phyloP scores from a whole-genome alignment of 2,888 invertebrate genomes.

The Stratiomys singularior region DNA sequence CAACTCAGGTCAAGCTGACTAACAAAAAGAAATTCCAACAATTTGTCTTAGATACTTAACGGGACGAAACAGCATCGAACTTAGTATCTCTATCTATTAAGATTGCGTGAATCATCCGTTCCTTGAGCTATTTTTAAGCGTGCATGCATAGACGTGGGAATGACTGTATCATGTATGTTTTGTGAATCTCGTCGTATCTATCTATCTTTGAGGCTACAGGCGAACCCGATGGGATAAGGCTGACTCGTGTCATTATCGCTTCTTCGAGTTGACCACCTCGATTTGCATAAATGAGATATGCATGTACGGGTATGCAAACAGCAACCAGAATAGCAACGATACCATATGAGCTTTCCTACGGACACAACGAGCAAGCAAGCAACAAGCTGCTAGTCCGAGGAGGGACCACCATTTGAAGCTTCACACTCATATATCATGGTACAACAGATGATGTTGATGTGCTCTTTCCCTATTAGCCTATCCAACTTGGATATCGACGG shows the following conservation, averaged over 20 bases:
- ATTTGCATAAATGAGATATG: background rate
- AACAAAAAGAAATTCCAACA: background rate
- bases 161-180: too few relatives aligned
- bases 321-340: background rate
- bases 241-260: background rate
- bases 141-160: background rate
- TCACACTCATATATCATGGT: too few relatives aligned
- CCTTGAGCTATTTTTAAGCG: background rate
- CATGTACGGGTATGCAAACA: too few relatives aligned
- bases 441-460: background rate
- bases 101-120: background rate
- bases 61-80: background rate
- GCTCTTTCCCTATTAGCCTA: background rate
- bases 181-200: too few relatives aligned
- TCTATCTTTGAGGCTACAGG: background rate
- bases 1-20: too few relatives aligned
- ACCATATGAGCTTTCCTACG: background rate
- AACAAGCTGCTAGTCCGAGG: too few relatives aligned
- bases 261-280: background rate
- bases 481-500: background rate
- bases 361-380: too few relatives aligned
- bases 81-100: background rate
- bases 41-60: constrained; percentile 6
- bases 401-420: too few relatives aligned
- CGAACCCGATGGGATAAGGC: too few relatives aligned